Evolutionary conservation across 2,113 vertebrate genomes (phyloP).

Genomic region (Lasiurus borealis): DNA sequence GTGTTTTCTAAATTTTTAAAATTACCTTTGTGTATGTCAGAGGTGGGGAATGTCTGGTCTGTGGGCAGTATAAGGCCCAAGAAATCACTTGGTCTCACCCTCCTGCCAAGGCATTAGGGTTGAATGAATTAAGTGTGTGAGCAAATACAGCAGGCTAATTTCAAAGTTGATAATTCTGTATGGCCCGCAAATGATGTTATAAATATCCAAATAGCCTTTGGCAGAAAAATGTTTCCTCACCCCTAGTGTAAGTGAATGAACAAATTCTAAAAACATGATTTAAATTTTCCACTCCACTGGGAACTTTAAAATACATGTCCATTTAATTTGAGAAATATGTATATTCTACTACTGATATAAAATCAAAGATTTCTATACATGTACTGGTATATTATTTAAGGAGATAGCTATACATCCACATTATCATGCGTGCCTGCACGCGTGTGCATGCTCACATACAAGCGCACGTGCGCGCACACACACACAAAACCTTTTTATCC

Average conservation of each 20-base stretch:
- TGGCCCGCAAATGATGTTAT: too few species aligned
- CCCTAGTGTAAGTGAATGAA: background rate
- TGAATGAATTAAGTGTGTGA: too few species aligned
- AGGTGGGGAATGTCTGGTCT: too few species aligned
- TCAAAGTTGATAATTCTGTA: too few species aligned
- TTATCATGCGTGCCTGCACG: too few species aligned
- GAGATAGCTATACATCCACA: background rate
- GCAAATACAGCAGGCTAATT: too few species aligned
- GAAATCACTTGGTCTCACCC: too few species aligned
- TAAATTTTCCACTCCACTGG: background rate
- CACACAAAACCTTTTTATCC: background rate
- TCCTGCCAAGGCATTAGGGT: too few species aligned
- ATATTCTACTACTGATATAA: background rate
- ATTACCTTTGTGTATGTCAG: background rate
- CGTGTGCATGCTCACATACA: background rate
- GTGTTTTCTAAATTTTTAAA: background rate
- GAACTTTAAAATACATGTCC: background rate
- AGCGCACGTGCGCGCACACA: background rate
- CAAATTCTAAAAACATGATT: background rate
- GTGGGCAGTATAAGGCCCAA: too few species aligned
- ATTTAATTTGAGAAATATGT: constrained; percentile 29
- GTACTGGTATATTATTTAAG: background rate
- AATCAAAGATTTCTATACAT: background rate
- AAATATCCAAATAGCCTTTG: too few species aligned
- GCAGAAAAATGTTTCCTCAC: too few species aligned